phyloP scores from a whole-genome alignment of 2,113 vertebrate species.

The Centropus bengalensis region DNA sequence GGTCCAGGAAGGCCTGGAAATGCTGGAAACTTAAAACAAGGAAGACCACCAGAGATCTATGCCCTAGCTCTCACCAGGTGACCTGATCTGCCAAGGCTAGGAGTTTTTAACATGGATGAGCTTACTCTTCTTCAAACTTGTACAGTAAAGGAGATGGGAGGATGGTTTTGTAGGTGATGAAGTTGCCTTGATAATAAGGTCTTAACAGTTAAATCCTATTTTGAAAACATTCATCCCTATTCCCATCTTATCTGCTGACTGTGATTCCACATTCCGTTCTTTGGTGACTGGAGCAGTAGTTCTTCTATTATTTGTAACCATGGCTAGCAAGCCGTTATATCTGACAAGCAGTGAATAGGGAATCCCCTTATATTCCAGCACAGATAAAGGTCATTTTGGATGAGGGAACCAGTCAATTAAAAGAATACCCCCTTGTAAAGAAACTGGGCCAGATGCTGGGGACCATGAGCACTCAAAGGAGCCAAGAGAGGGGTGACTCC shows the following conservation, averaged over 20 bases:
- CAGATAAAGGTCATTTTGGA: not conserved
- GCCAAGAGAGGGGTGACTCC: not conserved
- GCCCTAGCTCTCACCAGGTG: not conserved
- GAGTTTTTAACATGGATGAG: not conserved
- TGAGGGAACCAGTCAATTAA: not conserved
- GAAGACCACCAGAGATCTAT: not conserved
- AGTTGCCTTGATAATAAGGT: not conserved
- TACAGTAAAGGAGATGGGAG: not conserved
- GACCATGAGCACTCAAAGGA: not conserved
- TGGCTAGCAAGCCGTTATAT: not conserved
- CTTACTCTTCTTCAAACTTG: not conserved
- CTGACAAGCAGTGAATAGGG: not conserved
- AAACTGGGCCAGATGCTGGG: not conserved
- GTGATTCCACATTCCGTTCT: not conserved
- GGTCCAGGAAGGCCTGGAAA: not conserved
- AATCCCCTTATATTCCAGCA: not conserved
- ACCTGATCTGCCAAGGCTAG: not conserved
- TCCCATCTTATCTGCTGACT: not conserved
- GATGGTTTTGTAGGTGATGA: not conserved
- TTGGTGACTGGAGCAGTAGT: not conserved
- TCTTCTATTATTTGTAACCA: not conserved
- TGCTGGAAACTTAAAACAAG: not conserved
- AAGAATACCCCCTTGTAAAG: not conserved
- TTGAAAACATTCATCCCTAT: not conserved
- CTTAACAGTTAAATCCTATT: not conserved